Base-by-base conservation (phyloP, 2,888 invertebrate species). In the Cheilosia vulpina region DNA sequence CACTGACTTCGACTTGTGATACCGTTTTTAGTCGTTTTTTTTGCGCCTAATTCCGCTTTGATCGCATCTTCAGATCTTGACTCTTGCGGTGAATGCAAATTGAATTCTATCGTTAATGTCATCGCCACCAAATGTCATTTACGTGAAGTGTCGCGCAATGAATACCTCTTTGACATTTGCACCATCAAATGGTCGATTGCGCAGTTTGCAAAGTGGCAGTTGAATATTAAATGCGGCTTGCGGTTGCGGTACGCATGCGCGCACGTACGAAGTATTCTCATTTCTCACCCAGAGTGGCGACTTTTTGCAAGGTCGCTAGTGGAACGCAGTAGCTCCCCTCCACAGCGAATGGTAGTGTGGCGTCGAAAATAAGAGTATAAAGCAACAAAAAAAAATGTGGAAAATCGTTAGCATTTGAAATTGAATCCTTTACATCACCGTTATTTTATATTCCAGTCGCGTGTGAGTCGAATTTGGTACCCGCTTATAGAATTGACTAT, bases 111-210 rank as follows among this genome's bases (percentile, higher is more conserved):
- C 34, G 68, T 34, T 78, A 78, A 68, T 66, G 60, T 68, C 72
- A 53, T 68, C 72, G 50, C 72, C n/a, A 68, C 55, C 45, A 83
- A 83, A 83, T 83, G 78, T 72, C 82, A 83, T 68, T 73, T 66
- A 41, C 71, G 15, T 50, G 50, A 50, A 82, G 66, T 82, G 78
- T 78, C 77, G 53, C 50, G 27, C 24, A 77, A 77, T 69, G 77
- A 72, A 60, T 72, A 62, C 55, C 66, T 55, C 68, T 58, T 71
- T 78, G 72, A 83, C 78, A 78, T 83, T 83, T 83, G 31, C 47
- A 66, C 53, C 41, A 68, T 45, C 52, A 34, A 66, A 63, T 63
- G 62, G 34, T 34, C 41, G 31, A 50, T 63, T 62, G 15, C 11
- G 38, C 34, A 38, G n/a, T 52, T 47, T 47, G 27, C 41, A 45